Conservation (phyloP, 2,888 invertebrate genomes). For the Chaetogeoica ovagalla region DNA sequence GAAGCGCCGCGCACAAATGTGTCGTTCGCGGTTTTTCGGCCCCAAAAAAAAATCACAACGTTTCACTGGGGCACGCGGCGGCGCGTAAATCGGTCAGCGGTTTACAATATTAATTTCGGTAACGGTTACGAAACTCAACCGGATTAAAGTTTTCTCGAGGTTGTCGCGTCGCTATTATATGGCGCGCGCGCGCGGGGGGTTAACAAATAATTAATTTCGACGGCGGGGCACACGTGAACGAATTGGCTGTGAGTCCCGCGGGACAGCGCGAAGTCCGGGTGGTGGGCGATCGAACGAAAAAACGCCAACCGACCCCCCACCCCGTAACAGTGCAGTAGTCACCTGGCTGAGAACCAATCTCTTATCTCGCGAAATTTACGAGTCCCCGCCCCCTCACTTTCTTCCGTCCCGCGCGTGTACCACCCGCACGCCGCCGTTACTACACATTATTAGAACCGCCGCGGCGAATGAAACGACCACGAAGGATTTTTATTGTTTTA, state of each 20-base stretch:
- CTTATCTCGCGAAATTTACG: constrained; percentile 46
- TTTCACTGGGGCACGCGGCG: too few relatives aligned
- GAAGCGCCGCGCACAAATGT: not conserved
- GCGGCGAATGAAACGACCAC: constrained; percentile 24
- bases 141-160: constrained; percentile 38
- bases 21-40: constrained; percentile 7
- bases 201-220: constrained; percentile 51
- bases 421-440: not conserved
- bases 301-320: not conserved
- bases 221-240: constrained; percentile 30
- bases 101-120: constrained; percentile 33
- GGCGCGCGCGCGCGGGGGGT: not conserved
- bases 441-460: constrained; percentile 18
- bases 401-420: not conserved
- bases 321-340: constrained; percentile 34
- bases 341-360: constrained; percentile 49
- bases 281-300: constrained; percentile 11
- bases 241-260: constrained; percentile 28
- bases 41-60: constrained; percentile 22
- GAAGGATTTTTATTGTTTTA: constrained; percentile 38
- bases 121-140: constrained; percentile 32
- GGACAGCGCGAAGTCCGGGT: constrained; percentile 6
- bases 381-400: too few relatives aligned
- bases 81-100: constrained; percentile 30
- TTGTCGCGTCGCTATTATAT: not conserved